Base-by-base conservation (phyloP, 2,113 vertebrate species). In the Syngnathus scovelli region DNA sequence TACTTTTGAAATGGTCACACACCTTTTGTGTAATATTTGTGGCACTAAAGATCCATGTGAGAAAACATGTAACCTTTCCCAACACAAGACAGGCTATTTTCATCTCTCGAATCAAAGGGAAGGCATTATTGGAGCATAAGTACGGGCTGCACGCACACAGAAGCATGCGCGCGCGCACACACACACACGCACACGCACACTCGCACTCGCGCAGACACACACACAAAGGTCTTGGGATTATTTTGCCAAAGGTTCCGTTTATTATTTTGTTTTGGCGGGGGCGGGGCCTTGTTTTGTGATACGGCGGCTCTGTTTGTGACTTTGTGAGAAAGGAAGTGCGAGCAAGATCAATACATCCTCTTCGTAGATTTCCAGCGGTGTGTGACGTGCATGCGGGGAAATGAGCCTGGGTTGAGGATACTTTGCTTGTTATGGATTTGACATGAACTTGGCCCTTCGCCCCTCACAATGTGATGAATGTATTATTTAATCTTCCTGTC, bases 281-380 rank as follows among this genome's bases (percentile, higher is more conserved):
- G 78, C 21, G 68, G 61, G n/a, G 67, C 1, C 55, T 85, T 89
- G 85, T 87, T 88, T 87, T 87, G 78, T 81, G 87, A 87, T 85
- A 86, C 69, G 38, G 72, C 70, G 59, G 77, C 85, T 81, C 90
- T 90, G 88, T 92, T 94, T 93, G 90, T 86, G 90, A 63, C 87
- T 86, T 93, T 95, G 93, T 96, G 95, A 99, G 96, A 99, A 97
- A 96, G 96, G 96, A 99, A 98, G 89, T 92, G 76, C 79, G 86
- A 90, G 92, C 91, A 91, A 91, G 91, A 94, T 93, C 92, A 90
- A 93, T 93, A 95, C 95, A 96, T 96, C 95, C 96, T 95, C 93
- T 93, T 83, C 89, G 91, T 85, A 91, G 91, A 95, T 93, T 93
- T 94, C 93, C 95, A 93, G 92, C 90, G 83, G 90, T 77, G 92